Base-by-base conservation (phyloP, 2,888 invertebrate species). In the Xanthorhoe spadicearia region DNA sequence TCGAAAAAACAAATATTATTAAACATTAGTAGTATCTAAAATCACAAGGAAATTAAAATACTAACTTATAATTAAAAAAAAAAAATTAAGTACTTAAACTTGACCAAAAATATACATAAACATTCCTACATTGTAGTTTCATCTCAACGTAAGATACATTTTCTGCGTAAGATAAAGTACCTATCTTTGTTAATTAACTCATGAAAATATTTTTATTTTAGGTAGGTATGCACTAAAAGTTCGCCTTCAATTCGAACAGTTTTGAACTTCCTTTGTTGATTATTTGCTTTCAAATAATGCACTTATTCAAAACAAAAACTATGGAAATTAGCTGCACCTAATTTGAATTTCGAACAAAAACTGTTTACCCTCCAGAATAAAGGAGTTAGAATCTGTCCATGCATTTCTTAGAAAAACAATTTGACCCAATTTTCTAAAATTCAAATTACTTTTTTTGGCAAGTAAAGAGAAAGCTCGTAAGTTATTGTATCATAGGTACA, bases 391-490 rank as follows among this genome's bases (percentile, higher is more conserved):
- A 75, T 69, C 72, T 81, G 79, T 78, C 79, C 83, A 77, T 70
- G 69, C 75, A 74, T 69, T 90, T 90, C 90, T 77, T 76, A 85
- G 90, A 90, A 90, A 81, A 80, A 77, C 78, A 69, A 69, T 72
- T 72, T 88, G 88, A 84, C 87, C 89, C 87, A 90, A 84, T 89
- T 90, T 88, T 88, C 84, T 84, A 86, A 23, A 87, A 93, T 93
- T 92, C 87, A 93, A 93, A 93, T 91, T 78, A 89, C 85, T 86
- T 91, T 92, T 86, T 89, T 92, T 87, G 78, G 88, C 88, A 67
- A 69, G 81, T 72, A 81, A 88, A 90, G 90, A 91, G 93, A 93
- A 93, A 93, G 92, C 89, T 73, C 61, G 61, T 69, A 64, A 66
- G 67, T 68, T 63, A 73, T 53, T 74, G 48, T 17, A 48, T 48